phyloP scores from a whole-genome alignment of 2,888 invertebrate genomes.

The Argynnis bischoffii region DNA sequence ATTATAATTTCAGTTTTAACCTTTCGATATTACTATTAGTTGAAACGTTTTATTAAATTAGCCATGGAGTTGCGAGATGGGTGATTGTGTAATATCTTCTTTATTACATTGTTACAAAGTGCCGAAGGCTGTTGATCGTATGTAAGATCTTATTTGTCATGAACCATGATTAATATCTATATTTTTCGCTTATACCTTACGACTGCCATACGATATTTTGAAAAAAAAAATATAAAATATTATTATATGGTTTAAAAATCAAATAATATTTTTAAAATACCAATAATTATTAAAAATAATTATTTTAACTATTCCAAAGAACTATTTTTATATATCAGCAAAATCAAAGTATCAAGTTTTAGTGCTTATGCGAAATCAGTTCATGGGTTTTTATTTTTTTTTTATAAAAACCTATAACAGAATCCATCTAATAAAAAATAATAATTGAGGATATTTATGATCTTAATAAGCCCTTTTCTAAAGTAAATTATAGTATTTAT shows the following conservation, averaged over 20 bases:
- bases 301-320: too few relatives aligned
- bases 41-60: conserved; percentile 20
- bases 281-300: too few relatives aligned
- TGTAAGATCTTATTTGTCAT: conserved; percentile 34
- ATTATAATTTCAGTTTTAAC: not conserved
- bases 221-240: not conserved
- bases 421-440: too few relatives aligned
- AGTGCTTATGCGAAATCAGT: too few relatives aligned
- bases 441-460: too few relatives aligned
- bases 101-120: conserved; percentile 24
- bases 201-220: conserved; percentile 18
- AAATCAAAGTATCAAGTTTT: too few relatives aligned
- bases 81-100: conserved; percentile 15
- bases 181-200: conserved; percentile 18
- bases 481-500: not conserved
- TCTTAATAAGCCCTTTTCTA: not conserved
- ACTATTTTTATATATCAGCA: too few relatives aligned
- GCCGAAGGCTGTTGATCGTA: conserved; percentile 33
- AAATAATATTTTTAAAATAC: too few relatives aligned
- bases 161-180: conserved; percentile 36
- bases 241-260: not conserved
- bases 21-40: not conserved
- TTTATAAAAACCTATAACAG: too few relatives aligned
- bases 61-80: conserved; percentile 1
- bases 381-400: too few relatives aligned